Base-by-base conservation (phyloP, 2,113 vertebrate species). In the Sinocyclocheilus anshuiensis region DNA sequence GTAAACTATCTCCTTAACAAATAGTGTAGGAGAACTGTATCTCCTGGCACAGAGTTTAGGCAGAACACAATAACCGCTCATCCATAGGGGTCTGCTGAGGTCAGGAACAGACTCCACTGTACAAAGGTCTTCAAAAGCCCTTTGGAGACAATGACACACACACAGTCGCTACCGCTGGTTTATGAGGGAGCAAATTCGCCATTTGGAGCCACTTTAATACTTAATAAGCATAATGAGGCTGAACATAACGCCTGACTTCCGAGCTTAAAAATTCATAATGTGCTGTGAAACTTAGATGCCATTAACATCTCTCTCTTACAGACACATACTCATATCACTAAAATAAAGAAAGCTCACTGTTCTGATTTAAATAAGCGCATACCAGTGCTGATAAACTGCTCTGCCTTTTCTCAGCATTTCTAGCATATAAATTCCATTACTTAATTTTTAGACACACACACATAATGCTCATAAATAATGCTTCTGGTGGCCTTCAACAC, bases 181-280 rank as follows among this genome's bases (percentile, higher is more conserved):
- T 71, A 83, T 72, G 65, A 67, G 18, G 74, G 55, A 36, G 26
- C 59, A 59, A 57, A 76, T 59, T 59, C 53, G 13, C 76, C 80
- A 86, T 86, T 78, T 86, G 84, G 84, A 80, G 57, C 26, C 76
- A 86, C 61, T 89, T 84, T 86, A 84, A 89, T 69, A 84, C 81
- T 39, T 75, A 29, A 57, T 22, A 77, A 45, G 88, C 48, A 63
- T 45, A n/a, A 74, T 84, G 79, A 84, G 74, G 75, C 69, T 86
- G 85, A 86, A 72, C 78, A 76, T 65, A 77, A 80, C 26, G 75
- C 75, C 87, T 55, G 80, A 76, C 63, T 78, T 39, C 75, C 2
- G 39, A 69, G 33, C 72, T 84, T 74, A 84, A 88, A 71, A 24
- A 81, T 59, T 81, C 29, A 53, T 77, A 67, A 78, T 53, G 33